These are phyloP conservation scores for Lathronympha strigana DNA, from an alignment of 2,888 invertebrate genomes.

Conservation along the genomic window DNA sequence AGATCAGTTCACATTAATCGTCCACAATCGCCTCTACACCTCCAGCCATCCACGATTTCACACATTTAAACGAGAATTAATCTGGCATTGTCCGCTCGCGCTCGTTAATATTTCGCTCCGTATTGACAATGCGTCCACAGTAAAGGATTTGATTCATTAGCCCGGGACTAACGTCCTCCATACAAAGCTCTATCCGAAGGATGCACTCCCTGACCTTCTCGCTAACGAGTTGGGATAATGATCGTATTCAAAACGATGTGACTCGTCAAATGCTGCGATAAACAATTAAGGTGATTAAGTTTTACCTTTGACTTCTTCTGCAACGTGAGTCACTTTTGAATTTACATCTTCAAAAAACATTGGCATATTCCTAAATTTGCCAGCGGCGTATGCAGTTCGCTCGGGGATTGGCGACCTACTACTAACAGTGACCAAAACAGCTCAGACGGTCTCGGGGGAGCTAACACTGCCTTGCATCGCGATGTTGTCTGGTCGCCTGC, in stretches of 20 bases:
- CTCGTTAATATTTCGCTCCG: conserved; percentile 74
- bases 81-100: conserved; percentile 70
- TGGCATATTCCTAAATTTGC: conserved; percentile 6
- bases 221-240: conserved; percentile 79
- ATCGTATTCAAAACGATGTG: conserved; percentile 72
- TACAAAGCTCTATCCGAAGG: conserved; percentile 75
- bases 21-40: conserved; percentile 25
- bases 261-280: conserved; percentile 61
- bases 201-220: conserved; percentile 74
- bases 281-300: conserved; percentile 58
- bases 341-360: conserved; percentile 17
- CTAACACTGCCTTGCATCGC: conserved; percentile 36
- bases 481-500: conserved; percentile 20
- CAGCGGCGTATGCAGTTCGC: conserved; percentile 4
- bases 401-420: conserved; percentile 31
- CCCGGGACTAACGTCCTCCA: conserved; percentile 74
- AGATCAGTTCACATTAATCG: conserved; percentile 10
- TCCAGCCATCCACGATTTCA: conserved; percentile 65
- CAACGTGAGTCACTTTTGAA: conserved; percentile 27
- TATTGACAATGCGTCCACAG: conserved; percentile 77
- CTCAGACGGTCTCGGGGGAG: conserved; percentile 38
- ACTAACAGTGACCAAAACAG: conserved; percentile 38
- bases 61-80: conserved; percentile 78
- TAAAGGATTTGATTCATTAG: conserved; percentile 79
- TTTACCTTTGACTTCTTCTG: conserved; percentile 51